A percentile compares a stretch with the other conserved stretches of the same genome.
phyloP scores from a whole-genome alignment of 2,113 vertebrate species.

The Progne subis region DNA sequence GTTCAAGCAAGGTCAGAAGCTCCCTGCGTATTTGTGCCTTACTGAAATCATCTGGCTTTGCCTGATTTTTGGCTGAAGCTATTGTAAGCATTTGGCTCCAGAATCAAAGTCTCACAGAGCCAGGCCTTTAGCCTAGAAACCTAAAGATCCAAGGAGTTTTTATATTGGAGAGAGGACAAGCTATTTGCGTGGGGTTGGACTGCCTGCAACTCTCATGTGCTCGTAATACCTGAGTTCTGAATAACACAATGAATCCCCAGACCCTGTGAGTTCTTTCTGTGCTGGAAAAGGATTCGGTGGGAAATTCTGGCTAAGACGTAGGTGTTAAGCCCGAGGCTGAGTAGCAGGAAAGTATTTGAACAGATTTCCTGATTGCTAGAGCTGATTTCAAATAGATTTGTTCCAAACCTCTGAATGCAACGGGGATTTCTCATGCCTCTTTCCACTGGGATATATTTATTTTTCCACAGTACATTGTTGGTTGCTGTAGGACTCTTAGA shows the following conservation, averaged over 20 bases:
- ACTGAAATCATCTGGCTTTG: constrained; percentile 14
- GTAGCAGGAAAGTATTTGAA: constrained; percentile 58
- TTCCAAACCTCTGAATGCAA: constrained; percentile 40
- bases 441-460: constrained; percentile 58
- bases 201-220: neutral
- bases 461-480: constrained; percentile 66
- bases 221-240: neutral
- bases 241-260: neutral
- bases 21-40: neutral
- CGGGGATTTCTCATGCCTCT: constrained; percentile 54
- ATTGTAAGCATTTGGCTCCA: neutral
- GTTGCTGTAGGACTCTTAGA: constrained; percentile 34
- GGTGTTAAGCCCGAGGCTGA: neutral
- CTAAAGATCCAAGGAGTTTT: neutral
- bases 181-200: neutral
- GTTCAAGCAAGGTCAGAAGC: constrained; percentile 47
- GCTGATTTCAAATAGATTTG: constrained; percentile 45
- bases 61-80: neutral
- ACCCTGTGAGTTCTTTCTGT: neutral
- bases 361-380: constrained; percentile 58
- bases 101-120: neutral
- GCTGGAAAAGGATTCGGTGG: neutral
- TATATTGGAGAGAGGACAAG: neutral
- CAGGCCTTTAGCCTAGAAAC: neutral
- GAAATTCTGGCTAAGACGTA: neutral